Conservation (phyloP, 2,113 vertebrate species). For the Coptodon bakossiorum region DNA sequence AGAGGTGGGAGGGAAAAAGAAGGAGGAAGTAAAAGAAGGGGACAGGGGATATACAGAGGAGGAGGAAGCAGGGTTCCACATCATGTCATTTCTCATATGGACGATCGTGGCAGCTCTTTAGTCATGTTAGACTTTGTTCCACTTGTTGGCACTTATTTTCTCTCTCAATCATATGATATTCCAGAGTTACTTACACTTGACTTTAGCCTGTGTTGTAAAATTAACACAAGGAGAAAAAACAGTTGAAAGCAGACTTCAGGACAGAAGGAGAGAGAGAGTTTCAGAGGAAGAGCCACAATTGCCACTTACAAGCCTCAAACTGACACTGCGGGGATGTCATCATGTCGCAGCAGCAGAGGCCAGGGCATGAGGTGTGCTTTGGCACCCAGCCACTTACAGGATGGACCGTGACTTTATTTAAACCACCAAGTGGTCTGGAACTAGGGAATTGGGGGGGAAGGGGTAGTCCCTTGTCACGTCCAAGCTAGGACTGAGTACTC, state of each 20-base stretch:
- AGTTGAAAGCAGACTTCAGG: conserved; percentile 37
- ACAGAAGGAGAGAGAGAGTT: neutral
- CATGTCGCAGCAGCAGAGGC: conserved; percentile 40
- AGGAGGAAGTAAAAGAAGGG: conserved; percentile 69
- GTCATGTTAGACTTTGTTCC: conserved; percentile 10
- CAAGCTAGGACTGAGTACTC: conserved; percentile 79
- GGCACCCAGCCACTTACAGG: conserved; percentile 91
- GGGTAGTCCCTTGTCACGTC: conserved; percentile 58
- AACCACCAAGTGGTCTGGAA: neutral
- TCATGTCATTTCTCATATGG: conserved; percentile 71
- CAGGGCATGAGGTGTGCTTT: conserved; percentile 63
- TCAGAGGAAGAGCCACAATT: conserved; percentile 18
- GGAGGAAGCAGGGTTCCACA: conserved; percentile 73
- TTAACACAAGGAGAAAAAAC: neutral
- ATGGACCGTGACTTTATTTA: conserved; percentile 67
- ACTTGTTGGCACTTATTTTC: conserved; percentile 38
- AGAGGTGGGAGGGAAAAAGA: conserved; percentile 80
- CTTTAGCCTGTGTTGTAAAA: conserved; percentile 5
- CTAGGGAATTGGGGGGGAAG: neutral
- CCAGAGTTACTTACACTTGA: neutral
- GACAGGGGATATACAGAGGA: conserved; percentile 55
- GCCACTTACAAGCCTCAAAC: conserved; percentile 92
- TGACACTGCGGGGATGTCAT: conserved; percentile 3
- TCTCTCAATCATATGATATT: conserved; percentile 49
- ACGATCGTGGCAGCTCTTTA: conserved; percentile 11